Conservation (phyloP, 2,797 vertebrate species). For the Muscicapa striata region DNA sequence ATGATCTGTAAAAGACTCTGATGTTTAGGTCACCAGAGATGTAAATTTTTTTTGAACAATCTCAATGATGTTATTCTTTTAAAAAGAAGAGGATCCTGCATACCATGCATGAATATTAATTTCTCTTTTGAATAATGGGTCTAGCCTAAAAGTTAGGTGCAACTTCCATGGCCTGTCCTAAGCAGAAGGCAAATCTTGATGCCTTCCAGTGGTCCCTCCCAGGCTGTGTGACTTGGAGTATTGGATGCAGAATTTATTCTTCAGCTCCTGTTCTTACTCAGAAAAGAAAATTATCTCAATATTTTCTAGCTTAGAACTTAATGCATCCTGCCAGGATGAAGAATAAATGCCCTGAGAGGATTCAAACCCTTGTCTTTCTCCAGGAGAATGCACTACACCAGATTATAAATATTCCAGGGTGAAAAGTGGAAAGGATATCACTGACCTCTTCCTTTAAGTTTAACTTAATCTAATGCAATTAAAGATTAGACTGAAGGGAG, state of each 20-base stretch:
- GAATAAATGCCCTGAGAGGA: not conserved
- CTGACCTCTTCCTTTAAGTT: not conserved
- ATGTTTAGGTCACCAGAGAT: not conserved
- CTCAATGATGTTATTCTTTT: not conserved
- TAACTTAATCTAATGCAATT: not conserved
- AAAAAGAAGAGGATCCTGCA: not conserved
- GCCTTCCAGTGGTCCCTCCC: not conserved
- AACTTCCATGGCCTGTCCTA: not conserved
- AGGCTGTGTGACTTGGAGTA: accelerated
- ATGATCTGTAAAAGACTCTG: not conserved
- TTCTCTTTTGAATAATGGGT: not conserved
- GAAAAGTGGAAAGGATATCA: not conserved
- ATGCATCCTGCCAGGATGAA: not conserved
- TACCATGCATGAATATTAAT: not conserved
- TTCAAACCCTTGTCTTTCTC: not conserved
- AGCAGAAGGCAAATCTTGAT: not conserved
- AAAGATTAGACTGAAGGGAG: not conserved
- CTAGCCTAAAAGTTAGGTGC: not conserved
- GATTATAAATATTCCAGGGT: not conserved
- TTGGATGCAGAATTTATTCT: not conserved
- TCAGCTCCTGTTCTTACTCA: not conserved
- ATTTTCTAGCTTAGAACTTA: not conserved
- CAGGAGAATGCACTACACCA: not conserved
- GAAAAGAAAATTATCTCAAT: not conserved
- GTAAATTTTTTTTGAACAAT: not conserved